These are phyloP conservation scores for Synergus laeviventris DNA, from an alignment of 2,888 invertebrate species.

Conservation along the genomic window DNA sequence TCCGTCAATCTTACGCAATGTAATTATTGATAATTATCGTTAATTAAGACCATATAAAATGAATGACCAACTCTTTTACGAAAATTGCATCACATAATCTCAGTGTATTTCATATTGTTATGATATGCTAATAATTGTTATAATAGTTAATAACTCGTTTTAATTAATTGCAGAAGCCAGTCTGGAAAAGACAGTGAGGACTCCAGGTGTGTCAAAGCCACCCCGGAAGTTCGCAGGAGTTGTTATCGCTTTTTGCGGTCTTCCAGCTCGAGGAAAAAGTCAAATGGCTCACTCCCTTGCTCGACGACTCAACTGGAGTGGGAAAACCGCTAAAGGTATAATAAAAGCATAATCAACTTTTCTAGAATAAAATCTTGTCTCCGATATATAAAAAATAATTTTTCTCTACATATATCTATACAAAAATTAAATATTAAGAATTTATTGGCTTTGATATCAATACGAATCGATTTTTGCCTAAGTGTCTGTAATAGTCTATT, in stretches of 20 bases:
- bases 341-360: background rate
- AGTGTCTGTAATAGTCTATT: background rate
- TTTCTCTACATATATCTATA: background rate
- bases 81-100: background rate
- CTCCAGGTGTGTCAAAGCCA: conserved; percentile 74
- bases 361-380: background rate
- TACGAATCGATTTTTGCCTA: background rate
- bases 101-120: background rate
- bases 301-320: conserved; percentile 94
- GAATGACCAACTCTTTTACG: background rate
- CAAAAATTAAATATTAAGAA: background rate
- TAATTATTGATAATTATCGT: background rate
- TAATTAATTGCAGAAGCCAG: conserved; percentile 76
- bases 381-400: background rate
- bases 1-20: background rate
- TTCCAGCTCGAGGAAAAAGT: conserved; percentile 95
- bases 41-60: background rate
- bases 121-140: background rate
- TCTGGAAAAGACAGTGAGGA: conserved; percentile 75
- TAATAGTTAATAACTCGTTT: background rate
- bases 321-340: conserved; percentile 88
- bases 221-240: conserved; percentile 82
- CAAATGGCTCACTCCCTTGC: conserved; percentile 91
- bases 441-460: background rate
- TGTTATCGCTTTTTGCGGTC: conserved; percentile 91